Conservation (phyloP, 2,113 vertebrate genomes). For the Notothenia rossii region DNA sequence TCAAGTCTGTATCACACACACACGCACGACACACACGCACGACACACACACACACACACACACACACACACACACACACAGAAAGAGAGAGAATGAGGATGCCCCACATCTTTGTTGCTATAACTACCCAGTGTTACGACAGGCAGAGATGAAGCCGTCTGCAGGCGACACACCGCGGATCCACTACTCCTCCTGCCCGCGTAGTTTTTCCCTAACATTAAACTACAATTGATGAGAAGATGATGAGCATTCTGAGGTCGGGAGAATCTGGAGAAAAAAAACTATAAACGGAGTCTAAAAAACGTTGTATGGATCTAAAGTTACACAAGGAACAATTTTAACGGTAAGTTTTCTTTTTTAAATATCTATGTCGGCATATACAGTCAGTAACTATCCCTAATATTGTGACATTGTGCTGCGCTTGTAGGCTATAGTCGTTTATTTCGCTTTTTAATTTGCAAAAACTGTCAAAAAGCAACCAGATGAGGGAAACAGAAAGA, state of each 20-base stretch:
- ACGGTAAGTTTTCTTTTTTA: slow-evolving; percentile 39
- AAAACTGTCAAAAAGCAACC: slow-evolving; percentile 5
- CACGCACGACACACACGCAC: not conserved
- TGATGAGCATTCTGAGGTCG: not conserved
- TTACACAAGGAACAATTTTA: slow-evolving; percentile 14
- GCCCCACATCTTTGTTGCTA: slow-evolving; percentile 51
- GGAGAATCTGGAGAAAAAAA: slow-evolving; percentile 14
- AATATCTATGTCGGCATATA: not conserved
- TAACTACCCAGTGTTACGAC: slow-evolving; percentile 49
- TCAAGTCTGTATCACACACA: not conserved
- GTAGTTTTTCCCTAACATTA: not conserved
- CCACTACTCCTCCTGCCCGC: slow-evolving; percentile 1
- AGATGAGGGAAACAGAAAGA: not conserved
- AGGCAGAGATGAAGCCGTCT: slow-evolving; percentile 49
- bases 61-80: not conserved
- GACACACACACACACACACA: not conserved
- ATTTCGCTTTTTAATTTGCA: not conserved
- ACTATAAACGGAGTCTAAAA: slow-evolving; percentile 12
- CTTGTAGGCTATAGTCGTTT: too few relatives aligned
- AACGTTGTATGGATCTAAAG: slow-evolving; percentile 28
- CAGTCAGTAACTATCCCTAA: not conserved
- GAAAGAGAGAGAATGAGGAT: slow-evolving; percentile 18
- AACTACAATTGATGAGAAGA: not conserved
- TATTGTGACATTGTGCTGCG: not conserved
- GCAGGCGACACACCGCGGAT: slow-evolving; percentile 33